Evolutionary conservation across 2,888 invertebrate species (phyloP), one percentile per base, ranked within the genome.

Genomic region (Flabesymbios commensalis): DNA sequence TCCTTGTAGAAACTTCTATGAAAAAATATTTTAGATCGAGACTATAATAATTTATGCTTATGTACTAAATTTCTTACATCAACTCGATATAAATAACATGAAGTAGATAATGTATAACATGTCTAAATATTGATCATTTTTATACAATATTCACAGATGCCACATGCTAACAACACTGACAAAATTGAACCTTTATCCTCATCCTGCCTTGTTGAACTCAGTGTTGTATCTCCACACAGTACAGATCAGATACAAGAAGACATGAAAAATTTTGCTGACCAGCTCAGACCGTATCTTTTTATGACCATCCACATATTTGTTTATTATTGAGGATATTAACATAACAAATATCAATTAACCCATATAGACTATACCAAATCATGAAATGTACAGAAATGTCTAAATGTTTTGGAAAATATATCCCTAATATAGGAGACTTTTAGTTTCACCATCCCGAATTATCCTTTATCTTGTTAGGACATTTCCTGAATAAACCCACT

Each of bases 191-290:
- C 93, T 0, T 89, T 96, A 73, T 92, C 94, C 1, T 90, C 91
- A 77, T 95, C 95, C 76, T 93, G 94, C 83, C 86, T 96, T 32
- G 96, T 97, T 0, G 96, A 97, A 83, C 85, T 97, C 67, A 90
- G 93, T 14, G 84, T 94, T 57, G 94, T 94, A 2, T 93, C 78
- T 5, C 57, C 74, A 17, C 63, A 63, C 19, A 64, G 65, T 3
- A 67, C 96, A 82, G 95, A 96, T 80, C 92, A 93, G 24, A 92
- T 97, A 60, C 96, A 92, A 2, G 96, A 96, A 76, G 96, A 97
- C 78, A 95, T 97, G 91, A 88, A 92, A 64, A 88, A 90, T 31
- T 95, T 97, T 84, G 93, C 96, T 0, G 96, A 97, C 78, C 95
- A 96, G 78, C 85, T 97, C 2, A 89, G 92, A 75, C 96, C 97